Percentiles rank a stretch among this genome's conserved stretches.
phyloP scores from a whole-genome alignment of 2,888 invertebrate genomes.

The Stomorhina lunata region DNA sequence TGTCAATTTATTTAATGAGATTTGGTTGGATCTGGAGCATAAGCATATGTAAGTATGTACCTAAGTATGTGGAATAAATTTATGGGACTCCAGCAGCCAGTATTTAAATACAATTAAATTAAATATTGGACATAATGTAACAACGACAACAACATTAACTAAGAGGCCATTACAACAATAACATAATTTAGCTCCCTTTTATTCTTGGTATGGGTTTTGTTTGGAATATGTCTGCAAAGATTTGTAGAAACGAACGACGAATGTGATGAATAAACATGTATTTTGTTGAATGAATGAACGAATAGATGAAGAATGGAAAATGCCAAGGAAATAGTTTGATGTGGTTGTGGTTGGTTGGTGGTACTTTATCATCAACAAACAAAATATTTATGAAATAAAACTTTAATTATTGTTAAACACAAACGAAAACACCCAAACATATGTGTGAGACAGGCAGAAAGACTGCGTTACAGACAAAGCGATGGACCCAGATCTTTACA shows the following conservation, averaged over 20 bases:
- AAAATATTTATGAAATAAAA: constrained; percentile 22
- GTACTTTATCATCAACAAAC: neutral
- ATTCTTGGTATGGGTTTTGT: neutral
- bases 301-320: too few relatives aligned
- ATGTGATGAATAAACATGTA: constrained; percentile 11
- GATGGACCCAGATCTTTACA: neutral
- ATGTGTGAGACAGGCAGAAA: neutral
- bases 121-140: constrained; percentile 35
- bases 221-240: too few relatives aligned
- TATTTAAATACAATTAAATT: constrained; percentile 43
- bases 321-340: too few relatives aligned
- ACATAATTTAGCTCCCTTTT: constrained; percentile 34
- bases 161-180: neutral
- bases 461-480: neutral
- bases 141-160: neutral
- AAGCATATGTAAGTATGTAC: too few relatives aligned
- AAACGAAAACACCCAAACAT: too few relatives aligned
- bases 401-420: constrained; percentile 32
- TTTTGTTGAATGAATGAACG: constrained; percentile 22
- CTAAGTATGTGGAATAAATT: neutral
- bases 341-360: too few relatives aligned
- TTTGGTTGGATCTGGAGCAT: too few relatives aligned
- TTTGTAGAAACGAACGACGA: too few relatives aligned
- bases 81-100: neutral
- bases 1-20: constrained; percentile 17